These are phyloP conservation scores for Chrysochloris asiatica DNA, from an alignment of 2,113 vertebrate species.

Conservation along the genomic window DNA sequence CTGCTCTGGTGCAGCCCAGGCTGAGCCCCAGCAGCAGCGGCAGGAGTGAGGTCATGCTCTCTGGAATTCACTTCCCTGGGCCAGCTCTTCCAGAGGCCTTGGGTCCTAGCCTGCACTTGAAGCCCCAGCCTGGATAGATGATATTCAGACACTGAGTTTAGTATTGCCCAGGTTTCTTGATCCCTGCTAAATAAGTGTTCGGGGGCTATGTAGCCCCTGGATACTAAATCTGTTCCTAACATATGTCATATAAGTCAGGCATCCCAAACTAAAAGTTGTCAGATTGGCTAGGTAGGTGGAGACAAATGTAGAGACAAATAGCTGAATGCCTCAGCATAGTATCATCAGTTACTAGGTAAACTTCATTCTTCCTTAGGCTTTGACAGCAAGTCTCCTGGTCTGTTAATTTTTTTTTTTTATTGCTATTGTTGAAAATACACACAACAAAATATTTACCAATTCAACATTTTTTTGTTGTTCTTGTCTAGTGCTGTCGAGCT, in stretches of 20 bases:
- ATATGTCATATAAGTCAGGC: neutral
- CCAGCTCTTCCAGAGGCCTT: constrained; percentile 26
- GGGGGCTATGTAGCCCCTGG: neutral
- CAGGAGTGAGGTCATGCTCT: constrained; percentile 56
- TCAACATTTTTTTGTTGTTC: no score
- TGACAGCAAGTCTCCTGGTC: neutral
- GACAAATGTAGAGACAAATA: constrained; percentile 60
- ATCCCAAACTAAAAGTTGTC: neutral
- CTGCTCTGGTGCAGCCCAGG: constrained; percentile 54
- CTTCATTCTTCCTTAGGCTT: constrained; percentile 23
- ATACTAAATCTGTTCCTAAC: neutral
- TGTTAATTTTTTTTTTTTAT: neutral
- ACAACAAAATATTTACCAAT: no score
- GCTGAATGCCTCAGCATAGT: neutral
- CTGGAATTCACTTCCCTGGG: neutral
- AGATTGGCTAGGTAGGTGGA: neutral
- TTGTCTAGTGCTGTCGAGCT: no score
- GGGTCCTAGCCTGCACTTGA: neutral
- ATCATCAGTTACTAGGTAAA: constrained; percentile 77
- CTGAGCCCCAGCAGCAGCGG: constrained; percentile 63
- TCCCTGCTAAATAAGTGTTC: neutral
- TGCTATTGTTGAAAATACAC: neutral
- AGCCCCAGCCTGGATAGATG: constrained; percentile 7
- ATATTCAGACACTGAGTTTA: neutral
- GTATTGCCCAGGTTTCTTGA: neutral